Percentiles rank a stretch among this genome's conserved stretches.
Conservation (phyloP, 2,113 vertebrate species). For the Ceyx cyanopectus region DNA sequence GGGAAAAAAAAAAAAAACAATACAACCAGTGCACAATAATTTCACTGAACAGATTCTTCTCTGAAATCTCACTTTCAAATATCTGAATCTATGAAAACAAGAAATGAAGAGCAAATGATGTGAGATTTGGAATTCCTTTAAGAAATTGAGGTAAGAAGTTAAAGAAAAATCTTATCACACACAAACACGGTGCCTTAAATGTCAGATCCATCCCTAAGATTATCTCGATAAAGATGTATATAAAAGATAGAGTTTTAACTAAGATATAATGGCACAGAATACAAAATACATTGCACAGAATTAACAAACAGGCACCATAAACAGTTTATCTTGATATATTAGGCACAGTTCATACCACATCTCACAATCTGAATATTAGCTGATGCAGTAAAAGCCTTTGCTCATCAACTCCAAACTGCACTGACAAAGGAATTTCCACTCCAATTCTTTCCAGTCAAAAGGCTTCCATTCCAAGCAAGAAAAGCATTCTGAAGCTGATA, state of each 20-base stretch:
- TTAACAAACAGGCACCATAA: not conserved
- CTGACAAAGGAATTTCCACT: conserved; percentile 9
- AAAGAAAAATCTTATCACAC: not conserved
- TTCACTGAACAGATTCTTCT: not conserved
- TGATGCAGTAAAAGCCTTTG: not conserved
- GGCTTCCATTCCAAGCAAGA: conserved; percentile 8
- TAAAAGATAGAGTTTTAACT: not conserved
- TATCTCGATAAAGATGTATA: not conserved
- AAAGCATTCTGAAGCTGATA: conserved; percentile 20
- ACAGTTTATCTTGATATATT: too few relatives aligned
- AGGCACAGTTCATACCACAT: not conserved
- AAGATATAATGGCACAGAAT: not conserved
- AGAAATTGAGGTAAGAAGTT: not conserved
- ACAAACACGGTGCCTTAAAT: not conserved
- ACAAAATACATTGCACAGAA: not conserved
- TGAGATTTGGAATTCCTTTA: conserved; percentile 4
- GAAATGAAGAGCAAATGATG: not conserved
- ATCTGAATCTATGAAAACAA: not conserved
- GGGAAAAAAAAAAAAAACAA: not conserved
- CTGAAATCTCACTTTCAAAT: not conserved
- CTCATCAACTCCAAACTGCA: not conserved
- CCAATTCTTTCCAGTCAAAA: not conserved
- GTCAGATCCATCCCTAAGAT: not conserved
- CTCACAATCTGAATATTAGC: not conserved
- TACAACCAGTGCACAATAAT: not conserved